Evolutionary conservation across 2,797 vertebrate genomes (phyloP), one percentile per base, ranked within the genome.

Genomic region (Sebastolobus alascanus): DNA sequence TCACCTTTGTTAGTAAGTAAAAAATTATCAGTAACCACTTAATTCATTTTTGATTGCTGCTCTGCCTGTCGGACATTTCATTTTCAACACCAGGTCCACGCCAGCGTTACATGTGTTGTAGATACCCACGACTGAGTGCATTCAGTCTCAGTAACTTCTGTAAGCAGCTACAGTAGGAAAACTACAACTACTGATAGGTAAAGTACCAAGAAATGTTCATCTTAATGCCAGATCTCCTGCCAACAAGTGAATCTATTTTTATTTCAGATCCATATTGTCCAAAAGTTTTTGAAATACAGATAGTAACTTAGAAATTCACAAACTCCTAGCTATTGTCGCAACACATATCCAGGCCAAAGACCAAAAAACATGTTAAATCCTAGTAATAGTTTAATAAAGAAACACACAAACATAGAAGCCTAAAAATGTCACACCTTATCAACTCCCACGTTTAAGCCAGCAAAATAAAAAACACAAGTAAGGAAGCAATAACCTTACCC

Each of bases 321-420:
- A 90, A 87, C 73, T 87, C 70, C 38, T 27, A 92, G 60, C 78
- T 92, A 87, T 67, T 79, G 73, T 89, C 16, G 83, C 63, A 87
- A 92, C 83, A 90, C 68, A 87, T 60, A 89, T 88, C 87, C 88
- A 90, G 74, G 85, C 86, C 87, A 82, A 88, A 84, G 83, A 90
- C 88, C 86, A 82, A 87, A 77, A 84, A 89, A 85, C 85, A 84
- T 70, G 79, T 87, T 89, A 89, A 89, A 89, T 90, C 89, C 86
- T 90, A 92, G 79, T 86, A 91, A 92, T 85, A 92, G 77, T 93
- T 94, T 87, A 93, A 90, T 91, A 90, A 92, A 88, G 88, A 91
- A 90, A 93, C 84, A 91, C 90, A 88, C 89, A 92, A 93, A 95
- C 92, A 94, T 90, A 92, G 93, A 89, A 92, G 85, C 82, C 90